Evolutionary conservation across 2,113 vertebrate genomes (phyloP), one percentile per base, ranked within the genome.

Genomic region (Egretta garzetta): DNA sequence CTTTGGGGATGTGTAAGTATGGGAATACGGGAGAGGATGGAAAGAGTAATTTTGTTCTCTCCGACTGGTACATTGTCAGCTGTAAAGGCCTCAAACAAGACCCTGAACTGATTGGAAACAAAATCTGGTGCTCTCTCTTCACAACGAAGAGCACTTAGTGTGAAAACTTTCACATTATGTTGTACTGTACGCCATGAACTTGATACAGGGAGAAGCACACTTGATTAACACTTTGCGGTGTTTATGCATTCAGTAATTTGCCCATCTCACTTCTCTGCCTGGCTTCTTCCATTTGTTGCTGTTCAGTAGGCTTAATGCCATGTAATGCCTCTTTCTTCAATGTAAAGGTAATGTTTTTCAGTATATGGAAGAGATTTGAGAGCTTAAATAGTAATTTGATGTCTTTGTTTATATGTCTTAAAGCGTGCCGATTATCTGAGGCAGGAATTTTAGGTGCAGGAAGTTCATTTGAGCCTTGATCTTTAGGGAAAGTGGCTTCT

Each of bases 241-340:
- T 93, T 90, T 90, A 50, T 83, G 39, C 56, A 32, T 79, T 86
- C 60, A 23, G 55, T 71, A 91, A 56, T 64, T 95, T 93, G 23
- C 43, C 80, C 32, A 52, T 94, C 80, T 90, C 68, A 8, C 67
- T 91, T 79, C 59, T 82, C 50, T 77, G 50, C 41, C 47, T 88
- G 27, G 4, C 56, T 75, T 35, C 45, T 72, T 70, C 47, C 0
- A 0, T 70, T 83, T 43, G 24, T 50, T 62, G 60, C 30, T 88
- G 27, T 86, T 41, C 39, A 41, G 64, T 20, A 62, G 8, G 39
- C 43, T 86, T 24, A 32, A 33, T 24, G 16, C 52, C 58, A 19
- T 24, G 66, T 71, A 67, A 64, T 30, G 30, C 56, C 27, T 72
- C n/a, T 53, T 50, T 56, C 49, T 30, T 89, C 62, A 76, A 8